Base-by-base conservation (phyloP, 1,140 invertebrate genomes). In the Apis mellifera region DNA sequence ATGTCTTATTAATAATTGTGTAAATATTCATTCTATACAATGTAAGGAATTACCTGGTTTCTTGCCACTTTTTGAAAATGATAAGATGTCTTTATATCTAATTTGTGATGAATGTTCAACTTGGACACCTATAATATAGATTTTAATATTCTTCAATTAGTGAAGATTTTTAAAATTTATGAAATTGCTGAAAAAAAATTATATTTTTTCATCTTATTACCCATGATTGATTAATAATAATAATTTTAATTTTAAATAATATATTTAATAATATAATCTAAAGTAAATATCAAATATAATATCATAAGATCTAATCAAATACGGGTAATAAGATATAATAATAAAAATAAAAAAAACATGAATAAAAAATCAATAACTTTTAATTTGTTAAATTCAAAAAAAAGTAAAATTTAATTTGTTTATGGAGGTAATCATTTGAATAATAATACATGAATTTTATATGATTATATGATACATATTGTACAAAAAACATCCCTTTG, bases 401-500 rank as follows among this genome's bases (percentile, higher is more conserved):
- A 7, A 76, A 68, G 1, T 23, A 21, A 65, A 82, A 23, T 84
- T 81, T n/a, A 55, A 72, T 65, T 86, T 80, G 64, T 64, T 66
- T 54, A 59, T 52, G 21, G 23, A 76, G 68, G 26, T 82, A 71
- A 89, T 87, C 68, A 84, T 85, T 71, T 76, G 78, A 84, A 76
- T 87, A 90, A 84, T 81, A 89, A 59, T 85, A 88, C 78, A 81
- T 70, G 76, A 86, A 70, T 86, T 62, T 82, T 78, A 87, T 68
- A 26, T 79, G 84, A 87, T 90, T 86, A 89, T 89, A 90, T 90
- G 78, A 89, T 91, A 89, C 87, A 90, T 89, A 90, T 89, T 91
- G 88, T 91, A 91, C 89, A 91, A 91, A 90, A 87, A 89, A 88
- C 88, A 87, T 89, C 90, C 89, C 84, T 84, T 89, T 83, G 74